A percentile compares a stretch with the other conserved stretches of the same genome.
phyloP scores from a whole-genome alignment of 2,113 vertebrate genomes.

The Aptenodytes patagonicus region DNA sequence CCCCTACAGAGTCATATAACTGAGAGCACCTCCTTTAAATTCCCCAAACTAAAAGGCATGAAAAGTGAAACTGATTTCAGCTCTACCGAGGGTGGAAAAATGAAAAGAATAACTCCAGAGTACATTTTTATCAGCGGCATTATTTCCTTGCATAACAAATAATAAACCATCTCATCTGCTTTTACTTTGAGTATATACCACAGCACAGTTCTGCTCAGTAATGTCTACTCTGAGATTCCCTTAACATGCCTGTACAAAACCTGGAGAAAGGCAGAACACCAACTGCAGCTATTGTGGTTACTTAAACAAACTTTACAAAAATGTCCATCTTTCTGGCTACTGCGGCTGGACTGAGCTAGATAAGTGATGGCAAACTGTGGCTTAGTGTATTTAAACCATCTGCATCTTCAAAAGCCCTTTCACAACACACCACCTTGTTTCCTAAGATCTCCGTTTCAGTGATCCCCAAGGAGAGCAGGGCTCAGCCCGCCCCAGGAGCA shows the following conservation, averaged over 20 bases:
- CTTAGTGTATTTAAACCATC: not conserved
- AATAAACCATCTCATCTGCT: conserved; percentile 27
- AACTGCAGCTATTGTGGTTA: not conserved
- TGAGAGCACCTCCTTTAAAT: conserved; percentile 29
- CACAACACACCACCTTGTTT: not conserved
- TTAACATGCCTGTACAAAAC: not conserved
- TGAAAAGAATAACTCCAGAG: not conserved
- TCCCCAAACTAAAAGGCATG: not conserved
- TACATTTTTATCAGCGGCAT: not conserved
- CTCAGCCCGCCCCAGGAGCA: not conserved
- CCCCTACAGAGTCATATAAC: not conserved
- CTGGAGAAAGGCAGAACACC: not conserved
- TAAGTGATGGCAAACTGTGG: not conserved
- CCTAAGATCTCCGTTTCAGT: fast-evolving
- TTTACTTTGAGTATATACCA: not conserved
- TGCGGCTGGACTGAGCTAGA: not conserved
- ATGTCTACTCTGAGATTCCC: not conserved
- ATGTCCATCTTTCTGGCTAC: not conserved
- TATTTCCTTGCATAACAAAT: not conserved
- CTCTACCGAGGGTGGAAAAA: not conserved
- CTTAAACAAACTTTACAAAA: not conserved
- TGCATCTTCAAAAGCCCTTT: not conserved
- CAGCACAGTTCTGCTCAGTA: not conserved
- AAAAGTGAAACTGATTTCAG: conserved; percentile 9
- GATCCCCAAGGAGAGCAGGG: not conserved